These are phyloP conservation scores for Mythimna ferrago DNA, from an alignment of 2,888 invertebrate species.

Conservation along the genomic window DNA sequence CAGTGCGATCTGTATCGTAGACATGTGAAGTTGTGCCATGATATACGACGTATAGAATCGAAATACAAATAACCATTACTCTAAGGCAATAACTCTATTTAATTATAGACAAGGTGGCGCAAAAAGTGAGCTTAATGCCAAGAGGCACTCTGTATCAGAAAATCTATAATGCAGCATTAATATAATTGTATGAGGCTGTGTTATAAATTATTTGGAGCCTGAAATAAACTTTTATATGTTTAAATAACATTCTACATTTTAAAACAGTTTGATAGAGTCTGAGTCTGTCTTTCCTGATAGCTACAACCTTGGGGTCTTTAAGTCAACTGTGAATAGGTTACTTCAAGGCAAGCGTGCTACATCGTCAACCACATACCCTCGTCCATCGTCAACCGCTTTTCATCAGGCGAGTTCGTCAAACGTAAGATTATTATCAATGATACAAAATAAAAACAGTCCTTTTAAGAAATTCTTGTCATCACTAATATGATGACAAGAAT, in stretches of 20 bases:
- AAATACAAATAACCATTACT: constrained; percentile 31
- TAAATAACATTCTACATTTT: background rate
- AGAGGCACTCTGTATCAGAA: constrained; percentile 30
- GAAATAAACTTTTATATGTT: background rate
- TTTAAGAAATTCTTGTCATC: background rate
- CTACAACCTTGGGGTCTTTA: too few relatives aligned
- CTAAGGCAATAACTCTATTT: constrained; percentile 16
- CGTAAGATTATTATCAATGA: too few relatives aligned
- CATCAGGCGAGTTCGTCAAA: too few relatives aligned
- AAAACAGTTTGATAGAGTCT: background rate
- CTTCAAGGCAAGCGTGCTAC: too few relatives aligned
- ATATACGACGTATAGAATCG: constrained; percentile 19
- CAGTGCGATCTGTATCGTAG: constrained; percentile 21
- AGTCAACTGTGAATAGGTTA: too few relatives aligned
- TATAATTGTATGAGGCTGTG: constrained; percentile 9
- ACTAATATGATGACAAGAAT: too few relatives aligned
- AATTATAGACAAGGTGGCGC: constrained; percentile 34
- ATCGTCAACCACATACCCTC: too few relatives aligned
- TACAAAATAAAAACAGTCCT: background rate
- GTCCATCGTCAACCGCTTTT: too few relatives aligned
- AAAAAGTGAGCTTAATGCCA: constrained; percentile 12
- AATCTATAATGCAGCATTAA: constrained; percentile 14
- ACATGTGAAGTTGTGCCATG: constrained; percentile 26
- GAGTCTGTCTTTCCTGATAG: too few relatives aligned
- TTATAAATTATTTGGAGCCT: constrained; percentile 15